Percentiles rank a stretch among this genome's conserved stretches.
Evolutionary conservation across 2,113 vertebrate species (phyloP).

Genomic region (Excalfactoria chinensis): DNA sequence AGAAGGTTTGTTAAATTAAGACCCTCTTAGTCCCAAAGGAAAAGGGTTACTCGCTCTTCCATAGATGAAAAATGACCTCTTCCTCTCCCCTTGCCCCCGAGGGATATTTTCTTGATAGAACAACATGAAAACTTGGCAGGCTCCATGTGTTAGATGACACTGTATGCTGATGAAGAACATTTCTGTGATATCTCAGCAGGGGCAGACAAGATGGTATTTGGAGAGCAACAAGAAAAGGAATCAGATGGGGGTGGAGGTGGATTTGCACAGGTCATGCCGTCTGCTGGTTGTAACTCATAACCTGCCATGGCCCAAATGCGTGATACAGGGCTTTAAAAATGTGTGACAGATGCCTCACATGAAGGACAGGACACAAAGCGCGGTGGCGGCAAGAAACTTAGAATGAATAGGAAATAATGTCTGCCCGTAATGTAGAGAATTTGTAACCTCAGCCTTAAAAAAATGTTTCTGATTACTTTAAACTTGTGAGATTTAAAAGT

Average conservation of each 20-base stretch:
- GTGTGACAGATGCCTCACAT: slow-evolving; percentile 11
- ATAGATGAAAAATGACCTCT: slow-evolving; percentile 59
- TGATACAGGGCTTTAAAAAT: not conserved
- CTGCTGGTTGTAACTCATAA: slow-evolving; percentile 2
- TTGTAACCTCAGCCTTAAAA: slow-evolving; percentile 8
- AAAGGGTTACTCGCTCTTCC: slow-evolving; percentile 62
- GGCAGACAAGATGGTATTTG: slow-evolving; percentile 47
- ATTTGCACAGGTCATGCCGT: not conserved
- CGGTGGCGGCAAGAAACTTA: not conserved
- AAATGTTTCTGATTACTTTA: not conserved
- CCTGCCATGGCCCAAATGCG: not conserved
- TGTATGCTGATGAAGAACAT: slow-evolving; percentile 60
- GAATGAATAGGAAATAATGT: not conserved
- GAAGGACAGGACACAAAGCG: not conserved
- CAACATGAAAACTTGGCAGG: slow-evolving; percentile 61
- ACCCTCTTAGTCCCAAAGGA: slow-evolving; percentile 38
- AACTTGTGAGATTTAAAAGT: slow-evolving; percentile 48
- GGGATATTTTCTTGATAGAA: slow-evolving; percentile 46
- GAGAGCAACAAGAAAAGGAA: slow-evolving; percentile 46
- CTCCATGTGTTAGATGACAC: slow-evolving; percentile 57
- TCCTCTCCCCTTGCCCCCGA: slow-evolving; percentile 50
- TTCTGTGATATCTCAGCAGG: slow-evolving; percentile 38
- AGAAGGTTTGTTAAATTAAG: slow-evolving; percentile 55
- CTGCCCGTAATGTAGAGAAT: not conserved
- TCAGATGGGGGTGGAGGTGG: not conserved